Percentiles rank a stretch among this genome's conserved stretches.
Evolutionary conservation across 2,888 invertebrate genomes (phyloP).

Genomic region (Aspidapion aeneum): DNA sequence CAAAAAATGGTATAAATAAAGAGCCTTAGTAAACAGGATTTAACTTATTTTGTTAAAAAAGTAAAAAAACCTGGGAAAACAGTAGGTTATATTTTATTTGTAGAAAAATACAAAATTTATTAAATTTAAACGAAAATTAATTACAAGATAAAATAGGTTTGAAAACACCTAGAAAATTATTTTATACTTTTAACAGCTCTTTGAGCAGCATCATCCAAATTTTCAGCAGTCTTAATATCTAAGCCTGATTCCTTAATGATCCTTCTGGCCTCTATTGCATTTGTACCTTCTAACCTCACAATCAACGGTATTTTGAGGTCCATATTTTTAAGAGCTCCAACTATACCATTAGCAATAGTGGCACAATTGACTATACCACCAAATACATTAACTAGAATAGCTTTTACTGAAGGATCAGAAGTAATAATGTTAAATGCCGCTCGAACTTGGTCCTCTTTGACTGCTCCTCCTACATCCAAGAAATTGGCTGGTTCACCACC

Average conservation of each 20-base stretch:
- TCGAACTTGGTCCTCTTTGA: constrained; percentile 90
- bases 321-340: constrained; percentile 79
- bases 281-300: constrained; percentile 94
- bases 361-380: constrained; percentile 99
- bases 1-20: too few relatives aligned
- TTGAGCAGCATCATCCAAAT: constrained; percentile 91
- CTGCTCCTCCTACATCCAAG: constrained; percentile 95
- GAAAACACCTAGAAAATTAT: too few relatives aligned
- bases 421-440: constrained; percentile 91
- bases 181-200: constrained; percentile 65
- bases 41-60: too few relatives aligned
- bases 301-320: constrained; percentile 84
- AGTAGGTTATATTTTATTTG: too few relatives aligned
- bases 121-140: too few relatives aligned
- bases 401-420: constrained; percentile 83
- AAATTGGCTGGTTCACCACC: constrained; percentile 98
- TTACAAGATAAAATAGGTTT: too few relatives aligned
- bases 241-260: constrained; percentile 82
- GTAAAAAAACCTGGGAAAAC: too few relatives aligned
- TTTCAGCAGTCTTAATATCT: constrained; percentile 74
- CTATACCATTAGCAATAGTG: constrained; percentile 93
- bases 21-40: too few relatives aligned
- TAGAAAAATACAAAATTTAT: too few relatives aligned
- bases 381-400: constrained; percentile 97
- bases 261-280: constrained; percentile 77